A percentile compares a stretch with the other conserved stretches of the same genome.
These are phyloP conservation scores for Neodiprion fabricii DNA, from an alignment of 1,140 invertebrate genomes.

Conservation along the genomic window DNA sequence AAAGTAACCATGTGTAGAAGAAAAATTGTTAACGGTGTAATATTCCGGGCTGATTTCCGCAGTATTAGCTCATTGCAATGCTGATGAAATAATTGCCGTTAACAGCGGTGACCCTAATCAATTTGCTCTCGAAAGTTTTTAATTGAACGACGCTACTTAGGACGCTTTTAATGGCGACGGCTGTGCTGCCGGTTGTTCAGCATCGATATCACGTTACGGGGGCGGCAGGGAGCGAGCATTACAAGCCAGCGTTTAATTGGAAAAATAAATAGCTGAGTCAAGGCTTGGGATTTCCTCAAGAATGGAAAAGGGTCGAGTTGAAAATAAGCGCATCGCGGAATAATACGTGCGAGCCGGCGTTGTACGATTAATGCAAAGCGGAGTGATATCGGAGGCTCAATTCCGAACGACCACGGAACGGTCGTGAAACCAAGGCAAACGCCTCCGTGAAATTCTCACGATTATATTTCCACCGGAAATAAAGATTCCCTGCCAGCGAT, in stretches of 20 bases:
- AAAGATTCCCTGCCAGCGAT: neutral
- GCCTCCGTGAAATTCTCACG: neutral
- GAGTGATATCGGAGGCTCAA: neutral
- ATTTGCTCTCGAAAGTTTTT: conserved; percentile 3
- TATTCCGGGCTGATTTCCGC: too few species aligned
- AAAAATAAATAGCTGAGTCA: conserved; percentile 6
- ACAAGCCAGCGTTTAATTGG: neutral
- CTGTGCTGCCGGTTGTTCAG: neutral
- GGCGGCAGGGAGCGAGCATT: neutral
- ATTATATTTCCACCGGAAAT: neutral
- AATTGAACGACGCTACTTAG: neutral
- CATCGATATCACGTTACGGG: neutral
- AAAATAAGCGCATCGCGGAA: neutral
- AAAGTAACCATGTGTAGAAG: too few species aligned
- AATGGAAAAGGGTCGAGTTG: neutral
- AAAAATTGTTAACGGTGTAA: too few species aligned
- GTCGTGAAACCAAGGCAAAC: neutral
- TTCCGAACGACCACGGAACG: neutral
- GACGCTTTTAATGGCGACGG: neutral
- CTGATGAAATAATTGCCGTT: neutral
- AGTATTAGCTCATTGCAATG: neutral
- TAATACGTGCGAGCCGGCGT: too few species aligned
- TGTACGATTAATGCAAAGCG: neutral
- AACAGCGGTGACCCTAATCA: neutral
- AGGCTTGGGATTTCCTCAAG: neutral